A percentile compares a stretch with the other conserved stretches of the same genome.
Conservation (phyloP, 2,113 vertebrate genomes). For the Entosphenus tridentatus region DNA sequence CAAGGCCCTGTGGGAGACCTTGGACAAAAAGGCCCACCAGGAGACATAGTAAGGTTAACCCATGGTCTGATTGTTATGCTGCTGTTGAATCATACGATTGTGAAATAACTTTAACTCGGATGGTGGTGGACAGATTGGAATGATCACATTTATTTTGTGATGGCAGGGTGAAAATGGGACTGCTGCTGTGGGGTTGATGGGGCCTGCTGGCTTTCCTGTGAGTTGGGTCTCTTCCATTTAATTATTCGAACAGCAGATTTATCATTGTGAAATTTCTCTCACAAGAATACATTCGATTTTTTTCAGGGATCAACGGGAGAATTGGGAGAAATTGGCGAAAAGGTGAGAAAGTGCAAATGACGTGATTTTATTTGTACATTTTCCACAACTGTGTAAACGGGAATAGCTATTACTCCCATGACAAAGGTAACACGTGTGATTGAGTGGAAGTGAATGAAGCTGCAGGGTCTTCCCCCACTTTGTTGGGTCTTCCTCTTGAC, state of each 20-base stretch:
- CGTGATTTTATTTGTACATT: too few species aligned
- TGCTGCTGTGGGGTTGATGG: constrained; percentile 6
- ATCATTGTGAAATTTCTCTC: too few species aligned
- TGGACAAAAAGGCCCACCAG: constrained; percentile 12
- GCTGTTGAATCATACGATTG: too few species aligned
- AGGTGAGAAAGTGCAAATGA: constrained; percentile 8
- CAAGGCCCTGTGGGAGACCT: constrained; percentile 9
- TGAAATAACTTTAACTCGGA: background rate
- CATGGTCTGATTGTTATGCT: too few species aligned
- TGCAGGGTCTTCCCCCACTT: background rate
- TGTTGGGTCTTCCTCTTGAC: background rate
- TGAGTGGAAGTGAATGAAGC: too few species aligned
- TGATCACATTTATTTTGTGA: background rate
- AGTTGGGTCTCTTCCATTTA: background rate
- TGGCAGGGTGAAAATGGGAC: constrained; percentile 7
- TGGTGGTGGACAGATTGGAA: background rate
- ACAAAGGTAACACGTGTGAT: too few species aligned
- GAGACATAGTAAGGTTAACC: constrained; percentile 11
- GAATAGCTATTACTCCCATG: too few species aligned
- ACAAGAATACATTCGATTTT: background rate
- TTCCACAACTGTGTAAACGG: background rate
- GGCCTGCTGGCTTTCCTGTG: constrained; percentile 10
- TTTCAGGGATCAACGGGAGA: constrained; percentile 13
- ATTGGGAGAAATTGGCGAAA: constrained; percentile 11
- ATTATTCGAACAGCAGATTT: too few species aligned